Percentiles rank a stretch among this genome's conserved stretches.
Evolutionary conservation across 2,113 vertebrate species (phyloP).

Genomic region (Hyaena hyaena): DNA sequence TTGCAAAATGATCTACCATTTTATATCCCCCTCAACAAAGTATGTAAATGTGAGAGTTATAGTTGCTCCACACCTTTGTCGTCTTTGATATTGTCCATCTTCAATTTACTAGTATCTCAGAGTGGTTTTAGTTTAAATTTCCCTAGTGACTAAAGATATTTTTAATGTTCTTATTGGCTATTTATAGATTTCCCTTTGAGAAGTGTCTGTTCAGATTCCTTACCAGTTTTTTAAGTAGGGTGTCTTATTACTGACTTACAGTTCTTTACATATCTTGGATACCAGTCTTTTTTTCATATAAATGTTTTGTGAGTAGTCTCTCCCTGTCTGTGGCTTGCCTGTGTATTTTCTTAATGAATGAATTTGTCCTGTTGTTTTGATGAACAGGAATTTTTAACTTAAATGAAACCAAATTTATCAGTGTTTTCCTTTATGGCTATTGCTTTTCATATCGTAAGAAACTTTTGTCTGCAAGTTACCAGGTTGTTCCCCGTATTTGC

Average conservation of each 20-base stretch:
- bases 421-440: neutral
- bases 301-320: neutral
- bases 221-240: neutral
- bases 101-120: neutral
- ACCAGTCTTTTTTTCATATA: constrained; percentile 10
- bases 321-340: neutral
- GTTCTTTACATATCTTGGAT: neutral
- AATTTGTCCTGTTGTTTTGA: neutral
- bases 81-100: neutral
- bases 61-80: neutral
- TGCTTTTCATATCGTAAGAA: neutral
- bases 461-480: neutral
- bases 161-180: constrained; percentile 1
- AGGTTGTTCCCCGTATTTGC: neutral
- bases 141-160: neutral
- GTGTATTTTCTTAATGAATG: neutral
- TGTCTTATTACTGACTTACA: neutral
- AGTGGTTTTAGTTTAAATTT: constrained; percentile 25
- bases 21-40: neutral
- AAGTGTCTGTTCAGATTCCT: neutral
- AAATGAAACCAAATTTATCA: neutral
- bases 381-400: neutral
- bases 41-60: neutral
- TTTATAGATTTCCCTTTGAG: neutral
- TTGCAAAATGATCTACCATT: neutral